Evolutionary conservation across 2,888 invertebrate genomes (phyloP), one percentile per base, ranked within the genome.

Genomic region (Dastarcus helophoroides): DNA sequence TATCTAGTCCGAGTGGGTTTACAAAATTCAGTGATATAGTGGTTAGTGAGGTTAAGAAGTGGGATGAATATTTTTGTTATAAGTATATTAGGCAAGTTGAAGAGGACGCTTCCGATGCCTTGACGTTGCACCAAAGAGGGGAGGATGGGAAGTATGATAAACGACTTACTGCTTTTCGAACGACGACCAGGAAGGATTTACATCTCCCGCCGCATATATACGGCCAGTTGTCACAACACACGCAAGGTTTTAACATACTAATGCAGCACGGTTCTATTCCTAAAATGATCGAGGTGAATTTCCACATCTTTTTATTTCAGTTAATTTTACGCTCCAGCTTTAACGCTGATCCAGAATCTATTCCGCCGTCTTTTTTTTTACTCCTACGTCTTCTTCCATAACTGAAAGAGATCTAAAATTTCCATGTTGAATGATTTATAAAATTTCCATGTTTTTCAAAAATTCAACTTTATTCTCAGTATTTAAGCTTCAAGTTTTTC

Each of bases 21-120:
- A 70, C 71, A 43, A 68, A 71, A 44, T 65, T 76, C 9, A 66
- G 73, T 29, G 74, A 73, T 37, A 74, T 73, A 49, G 67, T 85
- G 13, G 66, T 71, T 46, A 74, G 74, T 44, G 83, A 88, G 58
- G 65, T 90, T 33, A 76, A 79, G 35, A 76, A 76, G 48, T 91
- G 90, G 89, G 74, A 73, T 14, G 72, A 69, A 43, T 70, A 69
- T 32, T 82, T 78, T 48, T 80, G 80, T 50, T 78, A 75, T 56
- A 72, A 85, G 46, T 97, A 97, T 63, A 89, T 91, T 3, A 74
- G 81, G 7, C 63, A 93, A 14, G 78, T 95, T 16, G 97, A 97
- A 59, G 82, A 85, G 28, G 77, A 82, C 42, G 77, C 91, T 44
- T 84, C 90, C 54, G 84, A 89, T 52, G 81, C 85, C 17, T 61